Base-by-base conservation (phyloP, 2,888 invertebrate genomes). In the Nesidiocoris tenuis region DNA sequence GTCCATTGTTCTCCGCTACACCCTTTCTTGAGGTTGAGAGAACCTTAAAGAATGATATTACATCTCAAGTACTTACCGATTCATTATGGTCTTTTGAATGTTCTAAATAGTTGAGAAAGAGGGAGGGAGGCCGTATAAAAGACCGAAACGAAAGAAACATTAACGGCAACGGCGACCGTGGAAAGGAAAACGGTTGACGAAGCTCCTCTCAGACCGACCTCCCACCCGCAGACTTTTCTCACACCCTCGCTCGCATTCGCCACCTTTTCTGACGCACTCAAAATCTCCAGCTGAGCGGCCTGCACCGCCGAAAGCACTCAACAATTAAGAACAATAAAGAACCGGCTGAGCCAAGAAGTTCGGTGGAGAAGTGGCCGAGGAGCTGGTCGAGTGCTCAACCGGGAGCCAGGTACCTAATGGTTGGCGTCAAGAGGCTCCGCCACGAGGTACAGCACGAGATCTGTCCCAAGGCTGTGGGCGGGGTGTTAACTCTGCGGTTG, bases 271-370 rank as follows among this genome's bases (percentile, higher is more conserved):
- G 39, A 7, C 39, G 3, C n/a, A 7, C 12, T 39, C 39, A 39
- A 39, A 12, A 39, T n/a, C 39, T 39, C 39, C 39, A 39, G 3
- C 39, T 39, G 39, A 12, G 39, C 39, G 12, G 12, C 39, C 39
- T 39, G 39, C 39, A 39, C 5, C 5, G 5, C 39, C 5, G 12
- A 39, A 65, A 65, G 5, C 39, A 23, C 64, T 39, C 39, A 12
- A 18, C 39, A 65, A 65, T 65, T 39, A 65, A 39, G 65, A 25
- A 65, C 39, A 65, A 65, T 65, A 65, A 65, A 65, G 65, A 65
- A 65, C n/a, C 39, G 39, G 12, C 39, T 7, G 25, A 25, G 25
- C 39, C 18, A 65, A 65, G 65, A 39, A 65, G 65, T 39, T 39
- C 24, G 65, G 65, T 65, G 25, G 18, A 17, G 24, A 65, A 9